Evolutionary conservation across 1,140 invertebrate species (phyloP).

Genomic region (Plutomurus gul): DNA sequence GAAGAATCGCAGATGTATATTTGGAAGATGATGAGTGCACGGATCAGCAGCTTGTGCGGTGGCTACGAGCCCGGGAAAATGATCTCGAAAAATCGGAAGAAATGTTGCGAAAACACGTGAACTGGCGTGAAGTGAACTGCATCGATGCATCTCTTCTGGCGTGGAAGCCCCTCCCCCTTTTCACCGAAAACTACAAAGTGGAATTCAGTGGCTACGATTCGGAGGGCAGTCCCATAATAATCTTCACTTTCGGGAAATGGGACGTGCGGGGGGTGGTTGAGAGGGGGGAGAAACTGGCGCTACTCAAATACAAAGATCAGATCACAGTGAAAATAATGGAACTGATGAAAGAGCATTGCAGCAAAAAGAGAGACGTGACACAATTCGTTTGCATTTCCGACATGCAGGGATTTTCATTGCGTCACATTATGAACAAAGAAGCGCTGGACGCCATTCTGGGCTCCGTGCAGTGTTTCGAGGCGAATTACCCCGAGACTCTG

Average conservation of each 20-base stretch:
- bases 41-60: slow-evolving; percentile 37
- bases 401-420: slow-evolving; percentile 33
- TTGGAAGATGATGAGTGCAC: background rate
- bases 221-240: slow-evolving; percentile 32
- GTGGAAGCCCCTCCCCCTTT: slow-evolving; percentile 4
- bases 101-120: slow-evolving; percentile 30
- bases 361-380: background rate
- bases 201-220: slow-evolving; percentile 35
- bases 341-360: background rate
- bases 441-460: slow-evolving; percentile 34
- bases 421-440: slow-evolving; percentile 37
- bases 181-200: background rate
- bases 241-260: slow-evolving; percentile 42
- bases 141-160: background rate
- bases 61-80: slow-evolving; percentile 40
- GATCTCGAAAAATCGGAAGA: slow-evolving; percentile 41
- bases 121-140: slow-evolving; percentile 24
- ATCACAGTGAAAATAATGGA: slow-evolving; percentile 9
- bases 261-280: slow-evolving; percentile 27
- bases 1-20: background rate
- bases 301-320: slow-evolving; percentile 32
- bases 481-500: slow-evolving; percentile 37
- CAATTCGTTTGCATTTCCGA: slow-evolving; percentile 43
- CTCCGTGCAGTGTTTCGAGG: slow-evolving; percentile 13
- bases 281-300: background rate